Conservation (phyloP, 2,113 vertebrate species). For the Spizaetus ornatus region DNA sequence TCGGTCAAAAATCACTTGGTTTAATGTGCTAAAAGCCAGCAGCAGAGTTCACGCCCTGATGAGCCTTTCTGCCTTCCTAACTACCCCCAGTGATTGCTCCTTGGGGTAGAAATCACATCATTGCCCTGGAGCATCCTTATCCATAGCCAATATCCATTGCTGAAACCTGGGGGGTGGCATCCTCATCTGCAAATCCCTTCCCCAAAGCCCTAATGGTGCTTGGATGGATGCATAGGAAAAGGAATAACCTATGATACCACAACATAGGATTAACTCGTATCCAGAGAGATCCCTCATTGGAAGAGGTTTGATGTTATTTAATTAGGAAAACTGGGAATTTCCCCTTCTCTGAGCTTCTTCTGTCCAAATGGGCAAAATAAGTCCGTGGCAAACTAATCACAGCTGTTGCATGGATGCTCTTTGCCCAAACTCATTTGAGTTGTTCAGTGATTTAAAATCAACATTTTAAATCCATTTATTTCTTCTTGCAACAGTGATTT, state of each 20-base stretch:
- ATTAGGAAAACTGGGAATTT: not conserved
- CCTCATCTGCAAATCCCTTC: too few species aligned
- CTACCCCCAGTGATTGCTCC: fast-evolving
- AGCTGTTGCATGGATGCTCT: fast-evolving
- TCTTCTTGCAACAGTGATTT: not conserved
- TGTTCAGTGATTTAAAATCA: not conserved
- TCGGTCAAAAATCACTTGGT: fast-evolving
- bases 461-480: not conserved
- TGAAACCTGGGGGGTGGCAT: fast-evolving
- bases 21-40: not conserved
- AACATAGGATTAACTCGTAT: fast-evolving
- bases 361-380: not conserved
- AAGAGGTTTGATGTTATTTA: not conserved
- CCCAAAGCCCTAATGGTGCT: not conserved
- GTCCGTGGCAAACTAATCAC: fast-evolving
- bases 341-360: not conserved
- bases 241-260: not conserved
- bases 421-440: too few species aligned
- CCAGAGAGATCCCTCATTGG: not conserved
- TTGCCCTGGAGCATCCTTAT: not conserved
- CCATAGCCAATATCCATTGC: not conserved
- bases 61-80: not conserved
- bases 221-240: not conserved
- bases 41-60: not conserved
- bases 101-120: fast-evolving